phyloP scores from a whole-genome alignment of 23 tunicate species.

The Halocynthia roretzi region DNA sequence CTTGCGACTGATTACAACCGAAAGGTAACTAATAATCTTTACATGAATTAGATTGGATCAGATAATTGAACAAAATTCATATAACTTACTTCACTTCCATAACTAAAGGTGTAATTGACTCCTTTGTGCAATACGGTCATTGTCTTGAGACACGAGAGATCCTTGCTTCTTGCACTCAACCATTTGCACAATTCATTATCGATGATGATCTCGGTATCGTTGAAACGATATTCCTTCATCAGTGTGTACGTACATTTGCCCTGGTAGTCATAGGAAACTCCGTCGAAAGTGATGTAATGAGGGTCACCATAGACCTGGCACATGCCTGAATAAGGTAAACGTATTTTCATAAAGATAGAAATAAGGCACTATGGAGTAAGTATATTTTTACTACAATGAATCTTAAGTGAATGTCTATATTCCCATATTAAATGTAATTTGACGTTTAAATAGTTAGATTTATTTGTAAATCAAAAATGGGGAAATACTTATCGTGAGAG shows the following conservation, averaged over 20 bases:
- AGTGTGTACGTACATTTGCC: slow-evolving; percentile 55
- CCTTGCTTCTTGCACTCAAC: slow-evolving; percentile 35
- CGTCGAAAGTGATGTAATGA: slow-evolving; percentile 54
- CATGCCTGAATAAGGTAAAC: slow-evolving; percentile 17
- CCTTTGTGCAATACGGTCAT: slow-evolving; percentile 37
- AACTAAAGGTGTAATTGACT: slow-evolving; percentile 41
- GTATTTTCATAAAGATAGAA: too few relatives aligned
- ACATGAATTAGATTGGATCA: too few relatives aligned
- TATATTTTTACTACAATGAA: too few relatives aligned
- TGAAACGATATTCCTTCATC: slow-evolving; percentile 54
- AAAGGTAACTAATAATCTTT: too few relatives aligned
- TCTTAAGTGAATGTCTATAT: too few relatives aligned
- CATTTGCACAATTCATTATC: slow-evolving; percentile 55
- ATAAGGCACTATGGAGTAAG: too few relatives aligned
- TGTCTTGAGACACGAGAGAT: slow-evolving; percentile 38
- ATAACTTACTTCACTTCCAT: slow-evolving; percentile 29
- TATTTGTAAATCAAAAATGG: too few relatives aligned
- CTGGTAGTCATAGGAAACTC: slow-evolving; percentile 48
- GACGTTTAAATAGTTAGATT: too few relatives aligned
- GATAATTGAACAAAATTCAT: not conserved
- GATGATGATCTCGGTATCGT: slow-evolving; percentile 42
- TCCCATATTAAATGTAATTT: too few relatives aligned
- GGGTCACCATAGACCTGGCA: slow-evolving; percentile 56
- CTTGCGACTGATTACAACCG: too few relatives aligned
- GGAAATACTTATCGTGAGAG: too few relatives aligned